Conservation (phyloP, 2,888 invertebrate species). For the Caenorhabditis sp. region DNA sequence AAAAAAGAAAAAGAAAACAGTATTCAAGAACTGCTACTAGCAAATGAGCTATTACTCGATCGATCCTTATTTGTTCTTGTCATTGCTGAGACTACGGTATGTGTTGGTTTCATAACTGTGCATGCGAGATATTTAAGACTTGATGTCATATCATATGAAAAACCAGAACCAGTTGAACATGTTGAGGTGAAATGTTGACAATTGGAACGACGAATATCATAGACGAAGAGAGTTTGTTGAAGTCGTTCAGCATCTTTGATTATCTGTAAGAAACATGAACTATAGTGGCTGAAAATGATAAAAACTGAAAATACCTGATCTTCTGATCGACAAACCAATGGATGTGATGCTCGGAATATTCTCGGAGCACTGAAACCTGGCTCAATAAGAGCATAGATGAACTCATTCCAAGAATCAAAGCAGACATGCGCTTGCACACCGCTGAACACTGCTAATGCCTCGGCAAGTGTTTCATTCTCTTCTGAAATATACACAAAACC, state of each 20-base stretch:
- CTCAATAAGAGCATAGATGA: slow-evolving; percentile 43
- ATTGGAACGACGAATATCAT: slow-evolving; percentile 57
- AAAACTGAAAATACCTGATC: slow-evolving; percentile 22
- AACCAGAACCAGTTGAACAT: slow-evolving; percentile 48
- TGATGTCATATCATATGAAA: slow-evolving; percentile 59
- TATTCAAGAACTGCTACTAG: slow-evolving; percentile 13
- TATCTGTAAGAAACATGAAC: slow-evolving; percentile 10
- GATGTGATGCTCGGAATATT: slow-evolving; percentile 47
- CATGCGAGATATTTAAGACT: slow-evolving; percentile 50
- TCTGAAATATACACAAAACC: slow-evolving; percentile 19
- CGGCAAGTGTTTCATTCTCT: slow-evolving; percentile 42
- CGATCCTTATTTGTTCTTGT: slow-evolving; percentile 27
- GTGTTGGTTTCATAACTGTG: slow-evolving; percentile 47
- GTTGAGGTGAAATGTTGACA: slow-evolving; percentile 59
- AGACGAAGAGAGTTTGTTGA: slow-evolving; percentile 34
- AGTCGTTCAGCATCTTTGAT: slow-evolving; percentile 34
- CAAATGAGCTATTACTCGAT: slow-evolving; percentile 21
- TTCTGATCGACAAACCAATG: slow-evolving; percentile 40
- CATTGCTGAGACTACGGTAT: slow-evolving; percentile 39
- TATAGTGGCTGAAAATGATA: neutral
- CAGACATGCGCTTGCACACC: slow-evolving; percentile 39
- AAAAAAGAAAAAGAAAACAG: neutral
- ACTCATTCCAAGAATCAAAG: slow-evolving; percentile 49
- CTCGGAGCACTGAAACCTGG: slow-evolving; percentile 29
- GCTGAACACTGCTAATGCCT: slow-evolving; percentile 41